Conservation (phyloP, 2,797 vertebrate species). For the Ptychadena robeensis region DNA sequence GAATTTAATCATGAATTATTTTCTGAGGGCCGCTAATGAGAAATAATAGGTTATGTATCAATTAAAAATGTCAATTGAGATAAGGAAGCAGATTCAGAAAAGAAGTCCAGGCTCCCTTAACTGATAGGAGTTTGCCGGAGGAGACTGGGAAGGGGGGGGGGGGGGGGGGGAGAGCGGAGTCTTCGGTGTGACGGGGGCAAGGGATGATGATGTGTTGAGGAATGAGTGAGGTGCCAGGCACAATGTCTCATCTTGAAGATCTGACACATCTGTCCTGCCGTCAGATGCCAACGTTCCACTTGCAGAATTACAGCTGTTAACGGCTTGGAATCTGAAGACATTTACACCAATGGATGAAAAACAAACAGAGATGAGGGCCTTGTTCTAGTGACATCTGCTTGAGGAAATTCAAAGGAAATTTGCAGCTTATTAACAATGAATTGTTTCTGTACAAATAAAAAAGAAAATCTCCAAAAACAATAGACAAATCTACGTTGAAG, state of each 20-base stretch:
- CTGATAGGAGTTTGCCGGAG: constrained; percentile 80
- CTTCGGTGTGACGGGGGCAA: neutral
- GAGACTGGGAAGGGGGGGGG: constrained; percentile 61
- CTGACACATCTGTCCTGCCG: constrained; percentile 76
- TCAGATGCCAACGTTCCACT: constrained; percentile 72
- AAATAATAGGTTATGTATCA: constrained; percentile 82
- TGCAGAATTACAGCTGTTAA: constrained; percentile 80
- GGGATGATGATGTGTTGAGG: constrained; percentile 75
- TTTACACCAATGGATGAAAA: constrained; percentile 75
- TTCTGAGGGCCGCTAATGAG: constrained; percentile 80
- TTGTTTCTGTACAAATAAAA: too few relatives aligned
- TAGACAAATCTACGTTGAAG: too few relatives aligned
- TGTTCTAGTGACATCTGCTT: neutral
- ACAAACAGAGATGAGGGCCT: constrained; percentile 56
- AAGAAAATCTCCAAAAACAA: too few relatives aligned
- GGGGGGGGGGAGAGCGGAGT: neutral
- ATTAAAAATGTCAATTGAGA: constrained; percentile 81
- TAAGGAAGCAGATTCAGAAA: constrained; percentile 83
- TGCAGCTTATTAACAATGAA: too few relatives aligned
- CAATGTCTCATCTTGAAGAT: constrained; percentile 79
- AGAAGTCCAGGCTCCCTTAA: constrained; percentile 72
- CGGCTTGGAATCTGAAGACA: constrained; percentile 74
- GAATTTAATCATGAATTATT: constrained; percentile 85
- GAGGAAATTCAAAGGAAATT: too few relatives aligned
- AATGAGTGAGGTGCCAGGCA: constrained; percentile 78